Evolutionary conservation across 2,113 vertebrate genomes (phyloP), one percentile per base, ranked within the genome.

Genomic region (Anthoscopus minutus): DNA sequence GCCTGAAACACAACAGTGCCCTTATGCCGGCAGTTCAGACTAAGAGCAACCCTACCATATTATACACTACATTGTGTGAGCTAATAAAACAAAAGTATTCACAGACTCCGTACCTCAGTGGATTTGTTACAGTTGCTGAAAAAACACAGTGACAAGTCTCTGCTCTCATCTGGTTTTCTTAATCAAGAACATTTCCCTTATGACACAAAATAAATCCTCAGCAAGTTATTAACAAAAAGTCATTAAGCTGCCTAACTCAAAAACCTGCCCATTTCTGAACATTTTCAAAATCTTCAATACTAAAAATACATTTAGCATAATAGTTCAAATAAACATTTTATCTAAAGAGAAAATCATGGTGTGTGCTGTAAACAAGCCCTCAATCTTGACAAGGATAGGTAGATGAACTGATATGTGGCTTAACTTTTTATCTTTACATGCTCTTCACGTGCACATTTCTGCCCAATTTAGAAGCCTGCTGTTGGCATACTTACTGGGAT

Each of bases 221-320:
- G 24, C 23, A 81, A 83, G 9, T 47, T 70, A 76, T 18, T 38
- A 77, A 48, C 18, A 76, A 35, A 21, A 74, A 56, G 11, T 31
- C 12, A 66, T 28, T 19, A 53, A 70, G 16, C 14, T 15, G 3
- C 5, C n/a, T 2, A 28, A 33, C 11, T 79, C 38, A 24, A 51
- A 70, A 54, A 24, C 1, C 6, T 27, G 25, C 9, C 16, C 4
- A 15, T 28, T 50, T 40, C 20, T n/a, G 38, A 72, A 4, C 13
- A n/a, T 24, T 76, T 89, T 64, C 19, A 48, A 66, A 91, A 69
- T 35, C 45, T 57, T 47, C 35, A 77, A 9, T 16, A 76, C 7
- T 33, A 79, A 13, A 22, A 35, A 25, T 6, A 38, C 2, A 18
- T 28, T 73, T 73, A 51, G 37, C 0, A 0, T 48, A 61, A 16